Evolutionary conservation across 2,797 vertebrate genomes (phyloP).

Genomic region (Adrianichthys oophorus): DNA sequence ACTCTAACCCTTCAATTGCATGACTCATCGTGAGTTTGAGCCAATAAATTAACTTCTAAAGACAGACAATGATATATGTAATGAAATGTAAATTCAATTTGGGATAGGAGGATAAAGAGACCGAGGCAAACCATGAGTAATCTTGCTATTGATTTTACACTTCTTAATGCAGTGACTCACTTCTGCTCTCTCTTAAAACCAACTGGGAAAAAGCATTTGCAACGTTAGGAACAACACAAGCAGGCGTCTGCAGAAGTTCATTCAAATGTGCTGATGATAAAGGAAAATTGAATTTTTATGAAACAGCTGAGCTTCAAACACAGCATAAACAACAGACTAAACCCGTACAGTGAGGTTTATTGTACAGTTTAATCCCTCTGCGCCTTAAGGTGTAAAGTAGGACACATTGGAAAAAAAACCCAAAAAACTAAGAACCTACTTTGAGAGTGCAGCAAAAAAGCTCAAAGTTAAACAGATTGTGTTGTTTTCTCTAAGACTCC

Average conservation of each 20-base stretch:
- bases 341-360: constrained; percentile 1
- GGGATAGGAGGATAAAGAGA: constrained; percentile 33
- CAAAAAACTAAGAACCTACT: too few relatives aligned
- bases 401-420: too few relatives aligned
- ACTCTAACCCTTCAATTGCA: constrained; percentile 45
- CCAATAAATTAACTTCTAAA: constrained; percentile 38
- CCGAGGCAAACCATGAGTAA: constrained; percentile 45
- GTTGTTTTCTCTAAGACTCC: constrained; percentile 83
- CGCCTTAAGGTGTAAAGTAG: too few relatives aligned
- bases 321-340: constrained; percentile 17
- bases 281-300: constrained; percentile 15
- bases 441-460: too few relatives aligned
- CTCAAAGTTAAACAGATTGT: neutral
- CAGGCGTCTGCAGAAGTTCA: constrained; percentile 18
- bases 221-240: constrained; percentile 33
- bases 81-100: constrained; percentile 48
- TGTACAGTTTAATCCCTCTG: too few relatives aligned
- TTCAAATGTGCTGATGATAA: constrained; percentile 13
- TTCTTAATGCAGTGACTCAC: constrained; percentile 56
- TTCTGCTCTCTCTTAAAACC: constrained; percentile 33
- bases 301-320: constrained; percentile 18
- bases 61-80: constrained; percentile 45
- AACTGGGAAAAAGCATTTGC: constrained; percentile 29
- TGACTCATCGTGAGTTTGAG: constrained; percentile 49
- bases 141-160: constrained; percentile 58